Evolutionary conservation across 92 coral and sea anemone genomes (phyloP).

Genomic region (Pocillopora grandis): DNA sequence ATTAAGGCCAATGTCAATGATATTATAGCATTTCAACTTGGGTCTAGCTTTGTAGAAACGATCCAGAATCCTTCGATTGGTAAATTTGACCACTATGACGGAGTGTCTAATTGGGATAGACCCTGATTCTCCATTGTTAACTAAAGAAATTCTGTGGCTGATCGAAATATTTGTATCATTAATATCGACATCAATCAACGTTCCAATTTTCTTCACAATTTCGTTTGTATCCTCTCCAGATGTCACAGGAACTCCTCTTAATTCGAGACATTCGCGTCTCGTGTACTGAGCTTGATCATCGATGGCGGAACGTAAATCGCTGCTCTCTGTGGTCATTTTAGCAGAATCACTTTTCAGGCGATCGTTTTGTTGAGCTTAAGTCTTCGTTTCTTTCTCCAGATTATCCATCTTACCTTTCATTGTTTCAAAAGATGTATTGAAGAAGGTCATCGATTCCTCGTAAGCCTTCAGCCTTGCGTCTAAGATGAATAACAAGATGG

Average conservation of each 20-base stretch:
- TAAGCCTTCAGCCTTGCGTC: conserved; percentile 22
- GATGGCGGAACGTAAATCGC: neutral
- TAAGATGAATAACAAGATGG: conserved; percentile 33
- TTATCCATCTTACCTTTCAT: neutral
- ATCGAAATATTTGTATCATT: conserved; percentile 26
- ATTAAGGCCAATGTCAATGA: conserved; percentile 26
- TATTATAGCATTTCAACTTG: conserved; percentile 17
- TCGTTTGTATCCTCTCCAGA: conserved; percentile 17
- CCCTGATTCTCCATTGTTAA: conserved; percentile 1
- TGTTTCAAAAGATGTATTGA: conserved; percentile 17
- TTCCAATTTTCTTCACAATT: conserved; percentile 16
- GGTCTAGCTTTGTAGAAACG: conserved; percentile 20
- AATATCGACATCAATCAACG: conserved; percentile 8
- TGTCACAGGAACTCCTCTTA: neutral
- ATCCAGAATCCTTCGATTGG: conserved; percentile 13
- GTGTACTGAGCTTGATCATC: conserved; percentile 22
- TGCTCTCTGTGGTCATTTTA: neutral
- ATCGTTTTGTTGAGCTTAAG: conserved; percentile 11
- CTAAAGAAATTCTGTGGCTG: conserved; percentile 19
- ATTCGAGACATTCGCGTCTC: conserved; percentile 12
- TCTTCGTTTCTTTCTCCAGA: conserved; percentile 12
- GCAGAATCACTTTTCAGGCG: conserved; percentile 20
- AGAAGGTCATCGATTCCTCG: conserved; percentile 25
- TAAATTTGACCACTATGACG: conserved; percentile 33
- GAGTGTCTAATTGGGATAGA: conserved; percentile 6